Percentiles rank a stretch among this genome's conserved stretches.
phyloP scores from a whole-genome alignment of 2,113 vertebrate genomes.

The Pogona vitticeps region DNA sequence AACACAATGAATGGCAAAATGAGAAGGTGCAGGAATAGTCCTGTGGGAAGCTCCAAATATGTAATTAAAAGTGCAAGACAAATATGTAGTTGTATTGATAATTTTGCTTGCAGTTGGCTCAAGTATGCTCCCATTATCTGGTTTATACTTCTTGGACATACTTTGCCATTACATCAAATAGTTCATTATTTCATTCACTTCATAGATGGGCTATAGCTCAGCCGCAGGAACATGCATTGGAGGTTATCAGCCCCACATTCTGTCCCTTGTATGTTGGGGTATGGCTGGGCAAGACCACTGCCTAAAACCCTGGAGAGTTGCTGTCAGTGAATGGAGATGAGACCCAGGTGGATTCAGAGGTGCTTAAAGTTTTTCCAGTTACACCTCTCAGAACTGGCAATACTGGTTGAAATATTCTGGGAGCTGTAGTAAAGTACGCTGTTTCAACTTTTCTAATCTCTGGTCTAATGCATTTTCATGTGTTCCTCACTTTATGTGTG shows the following conservation, averaged over 20 bases:
- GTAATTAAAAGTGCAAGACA: neutral
- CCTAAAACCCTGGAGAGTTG: neutral
- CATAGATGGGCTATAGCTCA: neutral
- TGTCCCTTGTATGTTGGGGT: neutral
- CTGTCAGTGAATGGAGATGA: neutral
- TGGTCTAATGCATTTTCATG: neutral
- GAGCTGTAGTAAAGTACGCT: no score
- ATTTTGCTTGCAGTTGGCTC: no score
- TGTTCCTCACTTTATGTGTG: neutral
- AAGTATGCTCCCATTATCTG: neutral
- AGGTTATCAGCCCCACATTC: neutral
- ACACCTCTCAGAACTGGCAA: no score
- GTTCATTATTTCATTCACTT: neutral
- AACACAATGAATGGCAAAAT: neutral
- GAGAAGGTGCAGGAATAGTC: neutral
- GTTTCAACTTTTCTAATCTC: no score
- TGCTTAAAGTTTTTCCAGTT: no score
- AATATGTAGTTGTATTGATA: neutral
- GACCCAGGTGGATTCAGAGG: neutral
- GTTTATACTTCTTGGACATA: neutral
- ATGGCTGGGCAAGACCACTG: neutral
- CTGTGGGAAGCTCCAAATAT: neutral
- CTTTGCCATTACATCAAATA: neutral
- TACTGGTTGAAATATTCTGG: no score
- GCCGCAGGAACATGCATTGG: neutral